Evolutionary conservation across 2,888 invertebrate genomes (phyloP), one percentile per base, ranked within the genome.

Genomic region (Philonicus albiceps): DNA sequence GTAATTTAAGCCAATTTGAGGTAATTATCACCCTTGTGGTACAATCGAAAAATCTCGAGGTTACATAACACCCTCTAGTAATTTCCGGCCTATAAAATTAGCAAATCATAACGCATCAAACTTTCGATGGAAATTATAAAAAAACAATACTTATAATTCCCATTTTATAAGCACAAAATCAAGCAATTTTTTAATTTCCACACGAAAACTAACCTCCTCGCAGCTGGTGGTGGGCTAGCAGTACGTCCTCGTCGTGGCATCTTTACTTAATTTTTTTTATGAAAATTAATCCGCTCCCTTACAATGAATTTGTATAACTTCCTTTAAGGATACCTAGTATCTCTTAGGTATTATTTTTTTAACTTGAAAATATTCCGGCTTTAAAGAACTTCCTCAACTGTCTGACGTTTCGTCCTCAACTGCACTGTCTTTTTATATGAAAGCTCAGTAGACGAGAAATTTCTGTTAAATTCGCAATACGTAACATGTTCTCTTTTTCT

Each of bases 221-320:
- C 93, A 72, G 94, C 94, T 89, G 95, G 95, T 87, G 95, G 95
- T 87, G 96, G 95, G 91, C 94, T 94, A 87, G 95, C 94, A 89
- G 96, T 94, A 91, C 96, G 93, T 94, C 96, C 96, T 91, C 96
- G 94, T 92, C 96, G 94, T 91, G 95, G 95, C 96, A 96, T 93
- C 94, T 88, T 27, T 88, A 55, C 30, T 27, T n/a, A 85, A 80
- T 84, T 86, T 89, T 1, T n/a, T 86, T 83, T 86, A 27, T 31
- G 0, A 30, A 49, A 53, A 27, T 53, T 53, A 27, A 8, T 53
- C 31, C 22, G 8, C 2, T 22, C 3, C 8, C 5, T 55, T 8
- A 55, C 22, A 55, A 53, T 31, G 0, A 80, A 64, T 64, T 30
- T 49, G 30, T 53, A 31, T 7, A 53, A 49, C 11, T 22, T 27